phyloP scores from a whole-genome alignment of 2,797 vertebrate genomes.

The Hippopotamyrus pictus region DNA sequence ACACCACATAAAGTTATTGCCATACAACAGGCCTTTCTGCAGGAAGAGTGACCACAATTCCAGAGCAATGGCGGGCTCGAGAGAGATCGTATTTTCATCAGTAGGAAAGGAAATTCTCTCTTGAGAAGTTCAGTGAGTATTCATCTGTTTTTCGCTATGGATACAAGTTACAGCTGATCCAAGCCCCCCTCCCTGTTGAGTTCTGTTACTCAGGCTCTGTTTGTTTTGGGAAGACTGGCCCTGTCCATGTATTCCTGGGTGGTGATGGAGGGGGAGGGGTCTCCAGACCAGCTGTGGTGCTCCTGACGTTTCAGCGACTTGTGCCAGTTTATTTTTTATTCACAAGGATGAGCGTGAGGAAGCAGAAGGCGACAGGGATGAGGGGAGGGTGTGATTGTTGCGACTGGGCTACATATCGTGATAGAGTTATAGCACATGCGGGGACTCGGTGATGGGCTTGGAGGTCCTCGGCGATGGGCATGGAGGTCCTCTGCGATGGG shows the following conservation, averaged over 20 bases:
- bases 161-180: conserved; percentile 4
- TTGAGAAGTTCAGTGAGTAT: neutral
- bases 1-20: neutral
- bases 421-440: neutral
- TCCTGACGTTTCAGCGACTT: neutral
- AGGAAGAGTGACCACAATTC: neutral
- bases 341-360: neutral
- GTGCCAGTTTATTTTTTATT: neutral
- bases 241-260: neutral
- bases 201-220: neutral
- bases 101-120: conserved; percentile 6
- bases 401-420: neutral
- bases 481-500: neutral
- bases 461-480: neutral
- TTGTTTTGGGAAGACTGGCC: conserved; percentile 1
- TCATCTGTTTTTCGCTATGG: conserved; percentile 21
- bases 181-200: neutral
- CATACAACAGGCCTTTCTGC: neutral
- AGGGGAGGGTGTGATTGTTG: neutral
- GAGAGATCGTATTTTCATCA: neutral
- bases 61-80: neutral
- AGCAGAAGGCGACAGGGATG: neutral
- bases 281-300: neutral
- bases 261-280: neutral
- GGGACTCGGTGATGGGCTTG: neutral